Percentiles rank a stretch among this genome's conserved stretches.
Evolutionary conservation across 2,113 vertebrate genomes (phyloP).

Genomic region (Oncorhynchus keta): DNA sequence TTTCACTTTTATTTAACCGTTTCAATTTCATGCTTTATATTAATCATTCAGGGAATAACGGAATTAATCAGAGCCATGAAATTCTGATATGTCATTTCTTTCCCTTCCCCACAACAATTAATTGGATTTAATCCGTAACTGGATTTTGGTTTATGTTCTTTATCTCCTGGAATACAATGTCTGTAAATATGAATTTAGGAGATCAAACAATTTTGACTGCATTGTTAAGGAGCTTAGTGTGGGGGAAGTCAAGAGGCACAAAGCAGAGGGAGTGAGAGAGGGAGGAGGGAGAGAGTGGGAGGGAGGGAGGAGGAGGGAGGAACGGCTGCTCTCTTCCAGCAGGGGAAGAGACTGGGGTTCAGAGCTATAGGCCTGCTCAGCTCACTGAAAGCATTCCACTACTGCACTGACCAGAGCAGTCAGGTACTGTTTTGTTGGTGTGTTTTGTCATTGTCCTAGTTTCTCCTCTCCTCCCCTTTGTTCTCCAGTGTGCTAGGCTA

Average conservation of each 20-base stretch:
- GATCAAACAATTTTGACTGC: constrained; percentile 68
- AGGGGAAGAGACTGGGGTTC: constrained; percentile 28
- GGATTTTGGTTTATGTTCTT: constrained; percentile 71
- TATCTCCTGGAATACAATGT: constrained; percentile 67
- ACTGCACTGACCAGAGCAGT: constrained; percentile 19
- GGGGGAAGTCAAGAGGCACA: constrained; percentile 31
- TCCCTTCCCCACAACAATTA: constrained; percentile 62
- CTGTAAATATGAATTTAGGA: constrained; percentile 71
- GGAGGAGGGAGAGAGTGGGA: no score
- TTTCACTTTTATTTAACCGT: constrained; percentile 61
- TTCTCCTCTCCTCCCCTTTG: constrained; percentile 5
- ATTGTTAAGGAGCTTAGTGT: constrained; percentile 71
- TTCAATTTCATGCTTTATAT: constrained; percentile 68
- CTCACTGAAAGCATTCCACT: constrained; percentile 25
- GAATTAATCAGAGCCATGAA: constrained; percentile 72
- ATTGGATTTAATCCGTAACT: constrained; percentile 63
- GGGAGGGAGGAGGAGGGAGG: not conserved
- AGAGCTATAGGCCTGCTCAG: constrained; percentile 22
- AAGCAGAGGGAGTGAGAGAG: constrained; percentile 11
- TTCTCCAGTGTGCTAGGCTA: not conserved
- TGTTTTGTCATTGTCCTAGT: constrained; percentile 20
- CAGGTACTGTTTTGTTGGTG: constrained; percentile 3
- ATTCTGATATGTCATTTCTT: constrained; percentile 65
- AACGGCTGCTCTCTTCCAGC: constrained; percentile 40
- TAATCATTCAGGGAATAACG: constrained; percentile 63